phyloP scores from a whole-genome alignment of 2,888 invertebrate species.

The Perizoma affinitatum region DNA sequence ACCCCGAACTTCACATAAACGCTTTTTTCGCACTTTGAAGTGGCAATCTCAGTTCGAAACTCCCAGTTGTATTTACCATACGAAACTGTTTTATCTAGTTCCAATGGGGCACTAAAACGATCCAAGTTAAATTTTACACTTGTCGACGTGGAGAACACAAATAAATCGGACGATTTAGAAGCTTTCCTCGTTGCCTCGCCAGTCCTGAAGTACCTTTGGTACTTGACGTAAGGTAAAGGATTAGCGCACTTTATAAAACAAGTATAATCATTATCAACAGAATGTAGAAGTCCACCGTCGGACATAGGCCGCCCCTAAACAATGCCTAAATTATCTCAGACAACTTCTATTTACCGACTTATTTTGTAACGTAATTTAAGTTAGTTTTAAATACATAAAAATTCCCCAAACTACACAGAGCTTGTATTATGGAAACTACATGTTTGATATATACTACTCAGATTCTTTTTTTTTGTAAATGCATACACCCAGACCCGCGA shows the following conservation, averaged over 20 bases:
- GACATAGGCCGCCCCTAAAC: too few species aligned
- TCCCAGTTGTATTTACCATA: conserved; percentile 46
- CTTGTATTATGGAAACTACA: too few species aligned
- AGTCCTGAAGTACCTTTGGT: conserved; percentile 35
- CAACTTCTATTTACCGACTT: too few species aligned
- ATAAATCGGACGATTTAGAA: conserved; percentile 67
- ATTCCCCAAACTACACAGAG: too few species aligned
- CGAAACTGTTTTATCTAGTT: conserved; percentile 54
- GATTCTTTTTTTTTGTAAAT: too few species aligned
- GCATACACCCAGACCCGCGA: too few species aligned
- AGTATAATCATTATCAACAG: too few species aligned
- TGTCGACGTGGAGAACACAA: conserved; percentile 55
- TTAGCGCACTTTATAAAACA: background rate
- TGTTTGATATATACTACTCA: too few species aligned
- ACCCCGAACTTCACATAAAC: conserved; percentile 27
- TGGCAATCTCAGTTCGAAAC: conserved; percentile 36
- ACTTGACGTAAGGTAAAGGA: conserved; percentile 23
- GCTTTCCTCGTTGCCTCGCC: conserved; percentile 45
- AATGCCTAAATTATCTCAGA: too few species aligned
- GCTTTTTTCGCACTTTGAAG: conserved; percentile 30
- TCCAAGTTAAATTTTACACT: conserved; percentile 62
- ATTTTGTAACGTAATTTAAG: too few species aligned
- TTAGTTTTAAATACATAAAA: too few species aligned
- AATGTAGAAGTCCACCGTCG: too few species aligned
- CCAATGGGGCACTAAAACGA: conserved; percentile 62